A percentile compares a stretch with the other conserved stretches of the same genome.
phyloP scores from a whole-genome alignment of 1,140 invertebrate species.

The Melanaphis sacchari region DNA sequence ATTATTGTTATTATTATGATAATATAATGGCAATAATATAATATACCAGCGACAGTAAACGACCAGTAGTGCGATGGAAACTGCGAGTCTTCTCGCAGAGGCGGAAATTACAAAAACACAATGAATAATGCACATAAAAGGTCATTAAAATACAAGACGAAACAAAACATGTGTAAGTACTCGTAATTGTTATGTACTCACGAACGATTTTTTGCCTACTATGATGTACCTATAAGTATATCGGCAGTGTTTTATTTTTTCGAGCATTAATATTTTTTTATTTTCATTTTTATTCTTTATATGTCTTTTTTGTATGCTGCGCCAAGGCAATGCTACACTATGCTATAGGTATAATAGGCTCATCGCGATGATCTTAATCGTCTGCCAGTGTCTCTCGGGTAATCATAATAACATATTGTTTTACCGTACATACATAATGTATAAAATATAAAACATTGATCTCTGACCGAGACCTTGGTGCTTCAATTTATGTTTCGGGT shows the following conservation, averaged over 20 bases:
- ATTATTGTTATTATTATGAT: not conserved
- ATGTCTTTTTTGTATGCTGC: not conserved
- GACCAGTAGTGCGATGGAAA: not conserved
- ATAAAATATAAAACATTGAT: not conserved
- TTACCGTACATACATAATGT: not conserved
- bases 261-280: not conserved
- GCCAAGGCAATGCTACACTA: not conserved
- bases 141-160: not conserved
- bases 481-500: not conserved
- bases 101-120: conserved; percentile 36
- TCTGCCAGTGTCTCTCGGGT: not conserved
- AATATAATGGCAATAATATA: conserved; percentile 1
- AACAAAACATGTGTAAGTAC: not conserved
- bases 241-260: not conserved
- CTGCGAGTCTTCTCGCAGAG: not conserved
- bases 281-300: too few relatives aligned
- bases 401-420: not conserved
- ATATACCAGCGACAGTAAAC: not conserved
- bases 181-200: not conserved
- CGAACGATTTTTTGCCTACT: not conserved
- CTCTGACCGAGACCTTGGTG: conserved; percentile 52
- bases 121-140: not conserved
- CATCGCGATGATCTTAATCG: not conserved
- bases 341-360: not conserved
- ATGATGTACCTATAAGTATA: not conserved